These are phyloP conservation scores for Philopotamus ludificatus DNA, from an alignment of 1,140 invertebrate genomes.

Conservation along the genomic window DNA sequence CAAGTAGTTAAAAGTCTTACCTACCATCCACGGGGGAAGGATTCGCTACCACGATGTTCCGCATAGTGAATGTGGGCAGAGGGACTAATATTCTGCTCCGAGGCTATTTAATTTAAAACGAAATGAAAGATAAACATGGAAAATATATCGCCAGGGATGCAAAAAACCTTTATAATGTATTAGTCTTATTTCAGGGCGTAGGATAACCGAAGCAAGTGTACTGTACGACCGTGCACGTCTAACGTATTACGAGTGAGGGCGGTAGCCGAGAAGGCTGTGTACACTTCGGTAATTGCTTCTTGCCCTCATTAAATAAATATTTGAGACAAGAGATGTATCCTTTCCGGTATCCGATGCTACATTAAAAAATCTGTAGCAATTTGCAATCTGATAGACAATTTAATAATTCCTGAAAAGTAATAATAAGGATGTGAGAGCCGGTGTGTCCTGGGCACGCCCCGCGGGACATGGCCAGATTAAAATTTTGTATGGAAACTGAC, in stretches of 20 bases:
- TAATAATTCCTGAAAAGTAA: no score
- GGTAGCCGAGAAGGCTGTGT: not conserved
- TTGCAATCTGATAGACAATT: no score
- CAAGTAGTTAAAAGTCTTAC: no score
- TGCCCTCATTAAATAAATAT: slow-evolving; percentile 18
- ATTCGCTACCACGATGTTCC: no score
- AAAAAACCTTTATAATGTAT: slow-evolving; percentile 21
- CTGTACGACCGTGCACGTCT: not conserved
- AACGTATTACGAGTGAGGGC: slow-evolving; percentile 4
- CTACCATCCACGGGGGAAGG: no score
- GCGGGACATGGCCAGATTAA: no score
- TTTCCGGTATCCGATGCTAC: no score
- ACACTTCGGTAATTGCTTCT: slow-evolving; percentile 13
- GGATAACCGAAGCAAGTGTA: not conserved
- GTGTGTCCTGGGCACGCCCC: no score
- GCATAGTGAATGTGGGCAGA: no score
- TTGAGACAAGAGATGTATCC: not conserved
- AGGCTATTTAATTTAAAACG: slow-evolving; percentile 40
- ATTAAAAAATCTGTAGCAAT: no score
- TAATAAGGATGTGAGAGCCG: no score
- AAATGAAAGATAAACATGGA: slow-evolving; percentile 41
- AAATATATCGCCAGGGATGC: slow-evolving; percentile 28
- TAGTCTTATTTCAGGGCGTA: not conserved
- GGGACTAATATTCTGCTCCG: slow-evolving; percentile 28
- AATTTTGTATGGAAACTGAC: no score